A percentile compares a stretch with the other conserved stretches of the same genome.
Conservation (phyloP, 1,140 invertebrate genomes). For the Leptinotarsa lineolata region DNA sequence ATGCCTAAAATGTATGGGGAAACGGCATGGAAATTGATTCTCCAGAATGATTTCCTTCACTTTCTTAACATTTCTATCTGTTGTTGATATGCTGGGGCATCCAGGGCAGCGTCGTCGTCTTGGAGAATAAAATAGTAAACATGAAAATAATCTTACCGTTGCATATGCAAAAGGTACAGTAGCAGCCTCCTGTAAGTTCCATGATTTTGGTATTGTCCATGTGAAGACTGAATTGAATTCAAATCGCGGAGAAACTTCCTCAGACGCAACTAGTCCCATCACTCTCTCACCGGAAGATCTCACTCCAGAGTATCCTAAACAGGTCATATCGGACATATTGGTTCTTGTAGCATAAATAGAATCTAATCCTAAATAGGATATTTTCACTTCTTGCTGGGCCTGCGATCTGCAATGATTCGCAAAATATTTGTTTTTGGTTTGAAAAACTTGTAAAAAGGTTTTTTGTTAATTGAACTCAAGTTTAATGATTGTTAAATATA, state of each 20-base stretch:
- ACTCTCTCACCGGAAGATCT: conserved; percentile 62
- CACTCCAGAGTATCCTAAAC: conserved; percentile 72
- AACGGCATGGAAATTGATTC: no score
- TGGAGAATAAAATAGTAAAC: background rate
- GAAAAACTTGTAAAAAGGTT: no score
- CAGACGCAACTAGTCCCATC: conserved; percentile 67
- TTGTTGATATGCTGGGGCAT: no score
- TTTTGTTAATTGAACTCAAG: no score
- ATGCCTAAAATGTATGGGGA: no score
- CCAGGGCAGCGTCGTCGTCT: background rate
- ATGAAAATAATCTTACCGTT: conserved; percentile 57
- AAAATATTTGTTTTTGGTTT: conserved; percentile 33
- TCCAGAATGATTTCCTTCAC: no score
- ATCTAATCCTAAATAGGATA: background rate
- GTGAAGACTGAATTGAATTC: conserved; percentile 60
- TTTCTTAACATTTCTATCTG: no score
- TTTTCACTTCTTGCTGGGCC: background rate
- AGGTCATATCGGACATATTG: conserved; percentile 59
- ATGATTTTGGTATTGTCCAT: conserved; percentile 81
- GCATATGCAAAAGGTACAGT: conserved; percentile 85
- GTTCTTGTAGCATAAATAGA: background rate
- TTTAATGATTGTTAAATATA: no score
- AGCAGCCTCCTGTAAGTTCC: conserved; percentile 84
- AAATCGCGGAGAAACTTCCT: conserved; percentile 65
- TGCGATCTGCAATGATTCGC: conserved; percentile 41